phyloP scores from a whole-genome alignment of 2,113 vertebrate species.

The Saiga tatarica region DNA sequence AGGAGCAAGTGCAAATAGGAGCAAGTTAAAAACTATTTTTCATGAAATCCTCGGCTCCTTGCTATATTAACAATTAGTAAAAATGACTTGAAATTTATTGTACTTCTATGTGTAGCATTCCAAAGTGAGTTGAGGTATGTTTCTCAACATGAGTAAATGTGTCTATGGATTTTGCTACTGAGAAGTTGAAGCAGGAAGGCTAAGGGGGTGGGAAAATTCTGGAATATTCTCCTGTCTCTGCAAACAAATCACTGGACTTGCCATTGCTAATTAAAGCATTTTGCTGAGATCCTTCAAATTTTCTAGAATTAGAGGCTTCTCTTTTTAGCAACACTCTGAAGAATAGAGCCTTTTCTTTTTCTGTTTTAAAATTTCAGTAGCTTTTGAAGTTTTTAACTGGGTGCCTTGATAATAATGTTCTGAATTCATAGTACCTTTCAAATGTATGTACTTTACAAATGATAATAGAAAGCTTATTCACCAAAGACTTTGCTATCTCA shows the following conservation, averaged over 20 bases:
- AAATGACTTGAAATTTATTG: not conserved
- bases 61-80: not conserved
- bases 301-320: constrained; percentile 7
- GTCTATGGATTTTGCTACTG: not conserved
- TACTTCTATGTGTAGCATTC: not conserved
- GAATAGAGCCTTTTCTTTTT: constrained; percentile 27
- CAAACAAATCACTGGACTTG: constrained; percentile 11
- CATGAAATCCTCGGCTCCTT: not conserved
- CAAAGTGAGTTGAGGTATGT: not conserved
- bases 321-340: constrained; percentile 16
- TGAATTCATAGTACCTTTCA: constrained; percentile 60
- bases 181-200: not conserved
- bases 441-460: constrained; percentile 55
- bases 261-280: constrained; percentile 28
- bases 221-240: not conserved
- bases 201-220: not conserved
- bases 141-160: not conserved
- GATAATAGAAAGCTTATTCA: not conserved
- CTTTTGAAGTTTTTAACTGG: constrained; percentile 52
- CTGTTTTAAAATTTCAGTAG: constrained; percentile 56
- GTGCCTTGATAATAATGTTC: constrained; percentile 46
- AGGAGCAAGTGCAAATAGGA: not conserved
- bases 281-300: constrained; percentile 1
- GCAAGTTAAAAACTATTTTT: not conserved
- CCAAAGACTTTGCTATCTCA: constrained; percentile 10